Evolutionary conservation across 2,797 vertebrate genomes (phyloP).

Genomic region (Botia almorhae): DNA sequence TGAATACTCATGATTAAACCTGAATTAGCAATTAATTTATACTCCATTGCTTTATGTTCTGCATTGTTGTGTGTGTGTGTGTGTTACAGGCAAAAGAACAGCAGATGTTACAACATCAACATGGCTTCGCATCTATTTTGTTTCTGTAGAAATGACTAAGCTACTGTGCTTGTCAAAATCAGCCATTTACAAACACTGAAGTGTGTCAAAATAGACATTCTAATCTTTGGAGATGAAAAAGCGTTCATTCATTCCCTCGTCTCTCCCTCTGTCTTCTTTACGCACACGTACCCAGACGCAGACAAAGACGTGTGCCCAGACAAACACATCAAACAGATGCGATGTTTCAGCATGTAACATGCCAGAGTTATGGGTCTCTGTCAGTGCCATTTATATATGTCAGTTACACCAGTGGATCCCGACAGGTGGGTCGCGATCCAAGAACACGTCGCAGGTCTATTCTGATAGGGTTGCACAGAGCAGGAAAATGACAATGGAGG

Average conservation of each 20-base stretch:
- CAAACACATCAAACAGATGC: conserved; percentile 51
- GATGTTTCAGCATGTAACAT: conserved; percentile 15
- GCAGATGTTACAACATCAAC: conserved; percentile 21
- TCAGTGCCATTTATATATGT: conserved; percentile 37
- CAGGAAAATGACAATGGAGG: neutral
- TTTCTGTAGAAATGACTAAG: conserved; percentile 23
- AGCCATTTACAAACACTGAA: conserved; percentile 36
- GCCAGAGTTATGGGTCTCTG: conserved; percentile 32
- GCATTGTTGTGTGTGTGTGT: neutral
- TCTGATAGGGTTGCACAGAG: neutral
- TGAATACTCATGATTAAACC: conserved; percentile 39
- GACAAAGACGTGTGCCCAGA: conserved; percentile 30
- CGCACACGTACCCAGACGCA: conserved; percentile 18
- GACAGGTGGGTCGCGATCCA: neutral
- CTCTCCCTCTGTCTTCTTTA: conserved; percentile 20
- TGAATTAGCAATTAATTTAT: conserved; percentile 25
- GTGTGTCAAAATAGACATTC: conserved; percentile 38
- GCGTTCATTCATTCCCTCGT: conserved; percentile 12
- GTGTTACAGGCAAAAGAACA: conserved; percentile 7
- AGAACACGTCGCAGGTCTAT: neutral
- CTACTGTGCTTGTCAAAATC: conserved; percentile 34
- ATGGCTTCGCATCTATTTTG: conserved; percentile 20
- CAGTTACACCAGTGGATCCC: conserved; percentile 6
- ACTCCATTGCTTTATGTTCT: neutral
- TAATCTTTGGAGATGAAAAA: conserved; percentile 42